Conservation (phyloP, 2,888 invertebrate species). For the Tiliacea citrago region DNA sequence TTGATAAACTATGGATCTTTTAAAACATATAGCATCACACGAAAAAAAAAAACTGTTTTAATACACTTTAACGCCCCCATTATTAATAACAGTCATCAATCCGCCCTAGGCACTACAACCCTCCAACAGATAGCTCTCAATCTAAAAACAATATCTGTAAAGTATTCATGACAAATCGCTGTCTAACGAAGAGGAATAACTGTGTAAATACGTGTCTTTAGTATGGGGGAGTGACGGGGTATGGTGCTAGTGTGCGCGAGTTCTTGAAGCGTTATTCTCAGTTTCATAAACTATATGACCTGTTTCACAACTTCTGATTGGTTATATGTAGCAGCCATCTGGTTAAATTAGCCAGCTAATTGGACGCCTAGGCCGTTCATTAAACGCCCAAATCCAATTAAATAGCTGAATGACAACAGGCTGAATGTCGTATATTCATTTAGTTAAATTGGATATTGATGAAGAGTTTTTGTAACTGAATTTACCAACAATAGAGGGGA, state of each 20-base stretch:
- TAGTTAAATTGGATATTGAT: too few relatives aligned
- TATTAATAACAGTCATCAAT: slow-evolving; percentile 62
- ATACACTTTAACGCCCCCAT: slow-evolving; percentile 44
- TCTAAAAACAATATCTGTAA: slow-evolving; percentile 90
- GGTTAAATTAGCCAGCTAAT: too few relatives aligned
- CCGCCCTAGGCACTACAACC: slow-evolving; percentile 66
- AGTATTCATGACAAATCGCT: slow-evolving; percentile 90
- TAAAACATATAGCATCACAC: not conserved
- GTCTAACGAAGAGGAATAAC: slow-evolving; percentile 90
- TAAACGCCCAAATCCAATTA: too few relatives aligned
- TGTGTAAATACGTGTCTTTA: slow-evolving; percentile 87
- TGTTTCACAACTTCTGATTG: too few relatives aligned
- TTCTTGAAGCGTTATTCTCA: not conserved
- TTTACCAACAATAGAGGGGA: too few relatives aligned
- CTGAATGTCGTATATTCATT: too few relatives aligned
- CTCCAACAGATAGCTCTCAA: slow-evolving; percentile 79
- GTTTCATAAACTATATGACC: too few relatives aligned
- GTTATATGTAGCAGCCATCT: too few relatives aligned
- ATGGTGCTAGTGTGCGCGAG: slow-evolving; percentile 70
- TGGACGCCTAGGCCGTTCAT: too few relatives aligned
- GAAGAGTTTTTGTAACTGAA: too few relatives aligned
- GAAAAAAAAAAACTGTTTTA: slow-evolving; percentile 19
- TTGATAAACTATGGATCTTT: not conserved
- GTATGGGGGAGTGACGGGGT: slow-evolving; percentile 74
- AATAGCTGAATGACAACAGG: too few relatives aligned